phyloP scores from a whole-genome alignment of 1,140 invertebrate species.

The Asobara japonica region DNA sequence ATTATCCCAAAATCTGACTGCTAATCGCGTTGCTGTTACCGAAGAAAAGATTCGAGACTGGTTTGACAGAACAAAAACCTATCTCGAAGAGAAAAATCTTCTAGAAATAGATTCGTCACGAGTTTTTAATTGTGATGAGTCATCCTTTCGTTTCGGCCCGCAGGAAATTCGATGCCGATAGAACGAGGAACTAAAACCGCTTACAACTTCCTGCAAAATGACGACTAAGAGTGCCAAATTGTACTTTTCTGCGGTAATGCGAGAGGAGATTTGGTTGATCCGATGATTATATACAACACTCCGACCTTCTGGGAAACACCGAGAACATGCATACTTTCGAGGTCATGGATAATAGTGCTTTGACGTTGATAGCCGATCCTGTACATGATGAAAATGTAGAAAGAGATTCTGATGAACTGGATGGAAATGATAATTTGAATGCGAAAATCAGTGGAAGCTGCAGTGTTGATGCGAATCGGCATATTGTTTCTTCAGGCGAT shows the following conservation, averaged over 20 bases:
- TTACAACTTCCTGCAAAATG: slow-evolving; percentile 45
- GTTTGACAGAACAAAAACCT: slow-evolving; percentile 31
- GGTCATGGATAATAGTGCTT: too few species aligned
- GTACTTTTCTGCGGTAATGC: slow-evolving; percentile 55
- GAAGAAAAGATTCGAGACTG: slow-evolving; percentile 36
- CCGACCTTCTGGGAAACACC: too few species aligned
- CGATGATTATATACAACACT: slow-evolving; percentile 57
- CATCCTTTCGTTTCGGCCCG: slow-evolving; percentile 45
- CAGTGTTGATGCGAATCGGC: too few species aligned
- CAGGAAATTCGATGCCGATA: slow-evolving; percentile 29
- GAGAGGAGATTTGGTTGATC: slow-evolving; percentile 41
- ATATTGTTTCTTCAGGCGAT: too few species aligned
- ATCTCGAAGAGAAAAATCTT: slow-evolving; percentile 27
- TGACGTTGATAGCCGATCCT: too few species aligned
- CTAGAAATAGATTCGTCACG: slow-evolving; percentile 32
- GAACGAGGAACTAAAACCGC: slow-evolving; percentile 44
- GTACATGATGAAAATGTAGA: too few species aligned
- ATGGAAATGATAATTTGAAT: too few species aligned
- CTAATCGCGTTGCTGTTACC: slow-evolving; percentile 25
- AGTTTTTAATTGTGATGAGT: slow-evolving; percentile 42
- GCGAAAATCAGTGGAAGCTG: too few species aligned
- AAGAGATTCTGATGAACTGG: too few species aligned
- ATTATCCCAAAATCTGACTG: slow-evolving; percentile 33
- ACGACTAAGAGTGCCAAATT: slow-evolving; percentile 59
- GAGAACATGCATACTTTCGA: too few species aligned